Percentiles rank a stretch among this genome's conserved stretches.
These are phyloP conservation scores for Macropodus opercularis DNA, from an alignment of 2,797 vertebrate genomes.

Conservation along the genomic window DNA sequence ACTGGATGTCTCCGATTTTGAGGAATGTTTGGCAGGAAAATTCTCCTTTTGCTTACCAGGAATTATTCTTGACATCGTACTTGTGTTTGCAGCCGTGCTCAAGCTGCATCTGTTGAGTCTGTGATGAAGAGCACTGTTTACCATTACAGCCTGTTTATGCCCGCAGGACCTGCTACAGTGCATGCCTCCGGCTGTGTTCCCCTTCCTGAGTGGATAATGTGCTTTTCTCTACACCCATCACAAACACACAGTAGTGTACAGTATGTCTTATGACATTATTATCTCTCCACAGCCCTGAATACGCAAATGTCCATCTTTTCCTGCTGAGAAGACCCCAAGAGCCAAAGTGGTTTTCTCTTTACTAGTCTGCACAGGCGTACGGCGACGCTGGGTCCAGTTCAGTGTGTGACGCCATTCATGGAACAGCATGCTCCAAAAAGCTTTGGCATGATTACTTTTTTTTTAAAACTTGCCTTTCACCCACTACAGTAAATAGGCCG, in stretches of 20 bases:
- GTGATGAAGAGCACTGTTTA: conserved; percentile 50
- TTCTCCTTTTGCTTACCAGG: conserved; percentile 24
- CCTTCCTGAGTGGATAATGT: conserved; percentile 18
- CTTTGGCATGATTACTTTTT: conserved; percentile 23
- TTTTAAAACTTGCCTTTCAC: conserved; percentile 41
- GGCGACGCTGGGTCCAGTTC: conserved; percentile 3
- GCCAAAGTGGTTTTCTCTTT: not conserved
- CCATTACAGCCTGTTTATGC: conserved; percentile 38
- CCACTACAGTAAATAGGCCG: conserved; percentile 39
- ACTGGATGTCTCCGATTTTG: conserved; percentile 47
- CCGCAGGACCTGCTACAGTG: conserved; percentile 53
- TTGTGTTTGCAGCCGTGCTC: conserved; percentile 37
- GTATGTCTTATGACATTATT: conserved; percentile 11
- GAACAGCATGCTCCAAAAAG: conserved; percentile 16
- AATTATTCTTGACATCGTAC: conserved; percentile 34
- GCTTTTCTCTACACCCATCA: conserved; percentile 22
- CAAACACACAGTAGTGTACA: conserved; percentile 12
- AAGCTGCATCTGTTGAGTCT: conserved; percentile 41
- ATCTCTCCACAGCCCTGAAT: conserved; percentile 9
- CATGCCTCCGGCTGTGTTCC: conserved; percentile 40
- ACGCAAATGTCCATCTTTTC: conserved; percentile 26
- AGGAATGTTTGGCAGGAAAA: conserved; percentile 34
- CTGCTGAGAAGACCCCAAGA: conserved; percentile 8
- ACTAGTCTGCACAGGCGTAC: conserved; percentile 12
- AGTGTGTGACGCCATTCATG: conserved; percentile 28